Conservation (phyloP, 2,797 vertebrate species). For the Taeniopygia guttata region DNA sequence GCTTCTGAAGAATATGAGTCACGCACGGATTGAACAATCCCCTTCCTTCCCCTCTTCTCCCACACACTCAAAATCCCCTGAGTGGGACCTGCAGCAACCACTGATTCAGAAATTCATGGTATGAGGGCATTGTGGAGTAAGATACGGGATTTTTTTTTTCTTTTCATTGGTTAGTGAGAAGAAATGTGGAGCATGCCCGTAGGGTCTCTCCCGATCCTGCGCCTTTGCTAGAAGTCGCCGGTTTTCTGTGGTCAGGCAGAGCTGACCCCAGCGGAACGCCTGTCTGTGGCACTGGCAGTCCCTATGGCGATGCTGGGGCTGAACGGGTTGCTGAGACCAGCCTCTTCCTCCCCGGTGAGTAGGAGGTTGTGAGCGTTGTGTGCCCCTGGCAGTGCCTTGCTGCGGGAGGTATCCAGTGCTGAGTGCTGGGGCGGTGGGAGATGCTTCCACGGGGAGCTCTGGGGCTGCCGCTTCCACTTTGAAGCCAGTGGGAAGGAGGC, state of each 20-base stretch:
- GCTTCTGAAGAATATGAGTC: constrained; percentile 65
- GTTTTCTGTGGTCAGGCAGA: background rate
- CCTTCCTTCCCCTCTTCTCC: constrained; percentile 63
- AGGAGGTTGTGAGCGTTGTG: background rate
- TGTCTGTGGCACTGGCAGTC: background rate
- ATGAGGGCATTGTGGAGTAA: background rate
- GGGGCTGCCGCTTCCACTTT: background rate
- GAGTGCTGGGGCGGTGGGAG: rapidly evolving
- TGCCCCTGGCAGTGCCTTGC: background rate
- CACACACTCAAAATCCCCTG: constrained; percentile 65
- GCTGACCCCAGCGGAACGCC: background rate
- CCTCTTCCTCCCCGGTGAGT: constrained; percentile 52
- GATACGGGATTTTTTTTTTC: background rate
- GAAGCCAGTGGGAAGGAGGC: background rate
- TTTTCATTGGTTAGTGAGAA: background rate
- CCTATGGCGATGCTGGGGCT: constrained; percentile 8
- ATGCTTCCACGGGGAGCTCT: background rate
- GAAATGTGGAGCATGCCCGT: background rate
- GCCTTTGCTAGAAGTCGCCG: background rate
- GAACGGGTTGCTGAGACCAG: constrained; percentile 18
- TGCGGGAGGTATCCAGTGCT: background rate
- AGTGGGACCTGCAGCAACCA: constrained; percentile 32
- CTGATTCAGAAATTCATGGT: constrained; percentile 63
- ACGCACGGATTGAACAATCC: constrained; percentile 38
- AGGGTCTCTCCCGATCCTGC: background rate